Percentiles rank a stretch among this genome's conserved stretches.
phyloP scores from a whole-genome alignment of 2,888 invertebrate species.

The Meiosimyza decipiens region DNA sequence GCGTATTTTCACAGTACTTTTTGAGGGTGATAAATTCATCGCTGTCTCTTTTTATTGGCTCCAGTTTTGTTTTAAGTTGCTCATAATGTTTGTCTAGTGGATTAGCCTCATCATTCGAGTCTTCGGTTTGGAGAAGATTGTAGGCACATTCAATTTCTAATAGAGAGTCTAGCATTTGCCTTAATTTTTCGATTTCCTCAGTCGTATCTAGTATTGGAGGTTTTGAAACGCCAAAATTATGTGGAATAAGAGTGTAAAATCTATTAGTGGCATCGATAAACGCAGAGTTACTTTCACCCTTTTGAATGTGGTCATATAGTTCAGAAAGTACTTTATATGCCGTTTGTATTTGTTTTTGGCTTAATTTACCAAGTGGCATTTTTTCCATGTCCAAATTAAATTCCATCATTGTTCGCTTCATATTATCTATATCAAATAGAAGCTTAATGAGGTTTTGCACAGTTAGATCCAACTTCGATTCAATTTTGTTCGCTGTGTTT shows the following conservation, averaged over 20 bases:
- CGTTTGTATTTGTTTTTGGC: slow-evolving; percentile 86
- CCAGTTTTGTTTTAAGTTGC: slow-evolving; percentile 85
- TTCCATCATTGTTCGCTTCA: slow-evolving; percentile 93
- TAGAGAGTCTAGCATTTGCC: slow-evolving; percentile 90
- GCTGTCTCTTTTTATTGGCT: slow-evolving; percentile 73
- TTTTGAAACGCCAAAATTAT: slow-evolving; percentile 87
- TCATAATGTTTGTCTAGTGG: slow-evolving; percentile 88
- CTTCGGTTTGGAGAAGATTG: slow-evolving; percentile 77
- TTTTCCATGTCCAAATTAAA: slow-evolving; percentile 97
- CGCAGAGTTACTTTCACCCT: slow-evolving; percentile 66
- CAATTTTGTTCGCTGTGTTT: slow-evolving; percentile 63
- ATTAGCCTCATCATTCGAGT: slow-evolving; percentile 63
- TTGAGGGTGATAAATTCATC: slow-evolving; percentile 81
- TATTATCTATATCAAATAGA: slow-evolving; percentile 90
- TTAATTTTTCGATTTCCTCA: slow-evolving; percentile 77
- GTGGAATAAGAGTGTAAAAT: slow-evolving; percentile 96
- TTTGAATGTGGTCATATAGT: slow-evolving; percentile 72
- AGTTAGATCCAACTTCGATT: slow-evolving; percentile 77
- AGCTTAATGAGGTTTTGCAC: slow-evolving; percentile 86
- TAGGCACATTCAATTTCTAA: slow-evolving; percentile 97
- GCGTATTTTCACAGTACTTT: slow-evolving; percentile 89
- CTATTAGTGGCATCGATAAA: slow-evolving; percentile 90
- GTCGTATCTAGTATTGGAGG: slow-evolving; percentile 83
- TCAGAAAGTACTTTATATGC: slow-evolving; percentile 86
- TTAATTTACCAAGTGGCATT: slow-evolving; percentile 98